Percentiles rank a stretch among this genome's conserved stretches.
These are phyloP conservation scores for Siderastrea siderea DNA, from an alignment of 92 coral and sea anemone genomes.

Conservation along the genomic window DNA sequence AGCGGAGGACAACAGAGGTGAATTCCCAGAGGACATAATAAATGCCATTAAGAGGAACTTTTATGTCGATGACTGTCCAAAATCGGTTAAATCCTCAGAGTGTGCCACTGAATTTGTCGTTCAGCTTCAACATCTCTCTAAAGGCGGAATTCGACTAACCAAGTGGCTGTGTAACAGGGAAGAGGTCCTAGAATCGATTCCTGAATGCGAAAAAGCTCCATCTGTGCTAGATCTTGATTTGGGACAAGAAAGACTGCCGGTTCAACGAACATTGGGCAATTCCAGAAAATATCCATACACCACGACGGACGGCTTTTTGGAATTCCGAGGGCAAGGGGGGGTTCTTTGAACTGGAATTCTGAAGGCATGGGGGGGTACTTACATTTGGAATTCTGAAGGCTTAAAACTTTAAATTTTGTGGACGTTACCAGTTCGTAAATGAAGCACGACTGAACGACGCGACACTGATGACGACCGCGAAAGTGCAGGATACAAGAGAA, in stretches of 20 bases:
- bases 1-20: not conserved
- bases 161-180: not conserved
- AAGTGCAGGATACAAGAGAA: too few relatives aligned
- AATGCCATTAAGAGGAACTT: too few relatives aligned
- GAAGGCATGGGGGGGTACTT: too few relatives aligned
- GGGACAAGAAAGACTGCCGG: not conserved
- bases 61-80: not conserved
- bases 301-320: too few relatives aligned
- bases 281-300: too few relatives aligned
- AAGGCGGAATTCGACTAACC: slow-evolving; percentile 16
- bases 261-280: slow-evolving; percentile 6
- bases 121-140: not conserved
- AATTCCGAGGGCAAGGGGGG: too few relatives aligned
- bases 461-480: too few relatives aligned
- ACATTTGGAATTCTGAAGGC: too few relatives aligned
- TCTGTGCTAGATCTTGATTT: not conserved
- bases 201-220: not conserved
- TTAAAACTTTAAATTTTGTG: too few relatives aligned
- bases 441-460: too few relatives aligned
- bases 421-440: too few relatives aligned
- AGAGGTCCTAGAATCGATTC: not conserved
- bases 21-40: not conserved
- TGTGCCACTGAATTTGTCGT: not conserved
- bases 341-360: too few relatives aligned
- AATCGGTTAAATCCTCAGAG: not conserved